Evolutionary conservation across 2,888 invertebrate genomes (phyloP), one percentile per base, ranked within the genome.

Genomic region (Polydesmus complanatus): DNA sequence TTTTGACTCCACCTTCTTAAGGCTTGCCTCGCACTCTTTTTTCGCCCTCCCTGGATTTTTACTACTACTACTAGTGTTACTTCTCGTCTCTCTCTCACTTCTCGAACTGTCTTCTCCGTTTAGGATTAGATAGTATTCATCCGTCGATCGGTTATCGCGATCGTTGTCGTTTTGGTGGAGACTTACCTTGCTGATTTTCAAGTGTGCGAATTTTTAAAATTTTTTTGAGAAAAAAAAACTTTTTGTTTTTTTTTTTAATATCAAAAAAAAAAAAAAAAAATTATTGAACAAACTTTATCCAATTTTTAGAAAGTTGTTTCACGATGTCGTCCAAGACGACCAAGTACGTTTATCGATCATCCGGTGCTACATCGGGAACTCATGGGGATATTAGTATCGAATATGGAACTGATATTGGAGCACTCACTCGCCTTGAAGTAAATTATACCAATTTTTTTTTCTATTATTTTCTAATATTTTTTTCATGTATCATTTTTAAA

Each of bases 351-450:
- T 93, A 93, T 81, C 86, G 90, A 78, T 88, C 89, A 75, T 67
- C 67, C 62, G 82, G 84, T 74, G 88, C 87, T 73, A 84, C 83
- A 74, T 84, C 83, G 14, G 69, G 67, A 23, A 14, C 37, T 37
- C 67, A 69, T 54, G 86, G 88, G 78, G 90, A 91, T 80, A 88
- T 92, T 76, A 90, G 86, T 83, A 90, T 93, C 80, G 92, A 92
- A 81, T 93, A 92, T 80, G 85, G 85, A 79, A 83, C 88, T 80
- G 92, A 93, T 80, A 81, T 92, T 79, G 89, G 88, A 80, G 88
- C 90, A 78, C 85, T 93, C 78, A 86, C 90, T 79, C 87, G 92
- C 78, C 85, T 93, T 79, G 92, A 93, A 90, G 92, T 93, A 87
- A 37, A 37, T 37, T 37, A 37, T 37, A 37, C 14, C 37, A 37